Base-by-base conservation (phyloP, 2,888 invertebrate genomes). In the Subacronicta megacephala region DNA sequence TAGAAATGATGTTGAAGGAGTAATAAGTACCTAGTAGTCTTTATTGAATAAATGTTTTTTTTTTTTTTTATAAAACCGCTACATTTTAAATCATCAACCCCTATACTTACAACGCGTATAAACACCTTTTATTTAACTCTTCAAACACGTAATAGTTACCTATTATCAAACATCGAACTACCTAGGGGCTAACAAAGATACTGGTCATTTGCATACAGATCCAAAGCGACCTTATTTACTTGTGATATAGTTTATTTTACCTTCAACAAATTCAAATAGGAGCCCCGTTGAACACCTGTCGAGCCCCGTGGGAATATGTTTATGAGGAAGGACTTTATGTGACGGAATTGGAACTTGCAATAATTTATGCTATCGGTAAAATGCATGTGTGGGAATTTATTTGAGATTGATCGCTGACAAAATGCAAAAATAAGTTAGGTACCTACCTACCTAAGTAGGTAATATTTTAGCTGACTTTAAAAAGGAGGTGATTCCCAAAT, bases 271-370 rank as follows among this genome's bases (percentile, higher is more conserved):
- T 17, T 17, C 5, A 2, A 38, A 23, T 33, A 13, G 20, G 26
- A 46, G 62, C 45, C 40, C 52, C 51, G 31, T 33, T 43, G 55
- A 76, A 80, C 88, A 88, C 88, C 88, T 88, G 88, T 88, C 81
- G 59, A 23, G n/a, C 51, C 77, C 80, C 87, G 88, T 88, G 88
- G 87, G 88, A 88, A 88, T 75, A 65, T 72, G 55, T 45, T 62
- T 62, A 58, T 54, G 53, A 62, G 62, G 64, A 65, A 76, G 67
- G 74, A 72, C 64, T 49, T 66, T 62, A 62, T 75, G 75, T 74
- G 72, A 73, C 56, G 75, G 77, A 80, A 81, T 81, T 73, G 60
- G 54, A 72, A 74, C 42, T n/a, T 70, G 56, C 72, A 72, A 58
- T 69, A 72, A 58, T 69, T 40, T 57, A 54, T 56, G 40, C n/a